Percentiles rank a stretch among this genome's conserved stretches.
phyloP scores from a whole-genome alignment of 1,140 invertebrate species.

The Adelges cooleyi region DNA sequence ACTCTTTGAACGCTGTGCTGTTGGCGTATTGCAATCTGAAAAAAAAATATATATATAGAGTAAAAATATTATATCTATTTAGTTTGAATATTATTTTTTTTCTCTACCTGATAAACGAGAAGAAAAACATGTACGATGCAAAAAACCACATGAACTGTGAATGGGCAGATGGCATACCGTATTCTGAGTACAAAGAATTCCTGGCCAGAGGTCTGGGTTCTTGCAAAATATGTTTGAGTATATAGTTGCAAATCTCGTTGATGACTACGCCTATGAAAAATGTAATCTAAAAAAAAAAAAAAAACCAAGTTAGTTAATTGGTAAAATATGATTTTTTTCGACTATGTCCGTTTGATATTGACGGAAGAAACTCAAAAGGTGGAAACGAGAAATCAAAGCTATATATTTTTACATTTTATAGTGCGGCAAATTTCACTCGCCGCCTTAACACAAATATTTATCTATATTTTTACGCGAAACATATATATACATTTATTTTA shows the following conservation, averaged over 20 bases:
- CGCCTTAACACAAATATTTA: no score
- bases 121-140: conserved; percentile 70
- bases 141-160: conserved; percentile 91
- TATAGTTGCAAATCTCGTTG: conserved; percentile 68
- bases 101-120: conserved; percentile 71
- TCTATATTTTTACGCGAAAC: conserved; percentile 19
- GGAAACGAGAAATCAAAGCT: no score
- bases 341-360: no score
- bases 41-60: conserved; percentile 31
- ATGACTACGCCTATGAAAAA: conserved; percentile 69
- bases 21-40: conserved; percentile 67
- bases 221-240: conserved; percentile 70
- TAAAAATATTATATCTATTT: neutral
- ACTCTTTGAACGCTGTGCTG: conserved; percentile 50
- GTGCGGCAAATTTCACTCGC: no score
- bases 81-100: neutral
- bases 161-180: conserved; percentile 90
- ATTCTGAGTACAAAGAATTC: conserved; percentile 62
- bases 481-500: conserved; percentile 23
- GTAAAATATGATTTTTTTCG: no score
- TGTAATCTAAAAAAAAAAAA: conserved; percentile 55
- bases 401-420: no score
- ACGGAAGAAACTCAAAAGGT: no score
- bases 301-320: no score
- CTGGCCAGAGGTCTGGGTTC: conserved; percentile 62